A percentile compares a stretch with the other conserved stretches of the same genome.
phyloP scores from a whole-genome alignment of 2,888 invertebrate species.

The Pseudeuparius sepicola region DNA sequence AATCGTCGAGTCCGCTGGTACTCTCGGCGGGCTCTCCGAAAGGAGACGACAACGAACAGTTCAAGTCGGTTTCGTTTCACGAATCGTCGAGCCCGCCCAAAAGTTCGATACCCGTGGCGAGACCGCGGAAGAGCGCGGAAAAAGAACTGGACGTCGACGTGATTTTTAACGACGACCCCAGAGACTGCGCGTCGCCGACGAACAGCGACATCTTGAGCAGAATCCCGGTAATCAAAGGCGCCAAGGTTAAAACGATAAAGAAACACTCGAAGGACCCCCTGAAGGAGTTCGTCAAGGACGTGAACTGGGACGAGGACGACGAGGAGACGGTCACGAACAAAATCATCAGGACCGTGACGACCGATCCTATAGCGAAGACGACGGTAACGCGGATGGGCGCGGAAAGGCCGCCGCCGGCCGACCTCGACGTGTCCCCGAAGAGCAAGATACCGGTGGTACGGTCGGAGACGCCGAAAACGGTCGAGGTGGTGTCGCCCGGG shows the following conservation, averaged over 20 bases:
- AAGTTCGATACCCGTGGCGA: slow-evolving; percentile 34
- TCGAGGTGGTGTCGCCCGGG: slow-evolving; percentile 31
- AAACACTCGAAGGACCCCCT: slow-evolving; percentile 42
- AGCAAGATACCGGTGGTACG: slow-evolving; percentile 30
- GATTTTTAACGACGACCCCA: slow-evolving; percentile 24
- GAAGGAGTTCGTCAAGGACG: slow-evolving; percentile 39
- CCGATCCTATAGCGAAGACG: slow-evolving; percentile 35
- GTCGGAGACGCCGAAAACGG: slow-evolving; percentile 22
- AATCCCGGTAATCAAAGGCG: slow-evolving; percentile 37
- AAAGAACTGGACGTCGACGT: slow-evolving; percentile 26
- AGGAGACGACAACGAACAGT: no score
- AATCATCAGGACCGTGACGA: slow-evolving; percentile 21
- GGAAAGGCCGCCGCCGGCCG: slow-evolving; percentile 18
- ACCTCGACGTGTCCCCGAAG: slow-evolving; percentile 19
- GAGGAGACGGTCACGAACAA: slow-evolving; percentile 23
- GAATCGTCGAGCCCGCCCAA: slow-evolving; percentile 22
- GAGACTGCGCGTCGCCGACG: slow-evolving; percentile 26
- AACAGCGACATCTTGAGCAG: slow-evolving; percentile 35
- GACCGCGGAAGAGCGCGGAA: slow-evolving; percentile 29
- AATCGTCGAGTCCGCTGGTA: slow-evolving; percentile 28
- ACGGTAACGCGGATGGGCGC: slow-evolving; percentile 34
- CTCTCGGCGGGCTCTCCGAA: slow-evolving; percentile 14
- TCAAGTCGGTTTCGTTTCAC: no score
- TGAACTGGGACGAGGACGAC: slow-evolving; percentile 36
- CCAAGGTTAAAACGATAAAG: slow-evolving; percentile 41